Evolutionary conservation across 1,140 invertebrate genomes (phyloP).

Genomic region (Procambarus virginalis): DNA sequence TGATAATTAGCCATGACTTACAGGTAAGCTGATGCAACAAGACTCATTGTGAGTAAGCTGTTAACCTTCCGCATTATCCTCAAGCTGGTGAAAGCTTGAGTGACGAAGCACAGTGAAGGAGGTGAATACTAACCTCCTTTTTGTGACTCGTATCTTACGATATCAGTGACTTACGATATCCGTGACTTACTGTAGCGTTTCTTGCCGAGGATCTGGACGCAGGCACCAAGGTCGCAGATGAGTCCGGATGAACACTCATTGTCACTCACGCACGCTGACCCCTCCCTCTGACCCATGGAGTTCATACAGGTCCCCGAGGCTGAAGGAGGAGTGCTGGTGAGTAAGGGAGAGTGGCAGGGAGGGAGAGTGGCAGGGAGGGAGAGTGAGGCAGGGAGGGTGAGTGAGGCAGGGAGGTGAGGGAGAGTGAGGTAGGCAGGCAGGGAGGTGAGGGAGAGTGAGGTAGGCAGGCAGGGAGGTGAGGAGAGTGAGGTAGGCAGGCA

Average conservation of each 20-base stretch:
- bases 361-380: background rate
- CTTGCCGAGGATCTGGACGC: conserved; percentile 53
- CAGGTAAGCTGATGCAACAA: too few species aligned
- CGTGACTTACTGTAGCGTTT: conserved; percentile 63
- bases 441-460: conserved; percentile 13
- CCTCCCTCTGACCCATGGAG: conserved; percentile 40
- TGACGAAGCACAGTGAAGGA: too few species aligned
- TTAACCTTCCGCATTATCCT: too few species aligned
- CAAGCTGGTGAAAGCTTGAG: too few species aligned
- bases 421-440: background rate
- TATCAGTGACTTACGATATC: too few species aligned
- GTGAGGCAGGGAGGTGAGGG: background rate
- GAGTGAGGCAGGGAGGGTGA: background rate
- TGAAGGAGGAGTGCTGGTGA: background rate
- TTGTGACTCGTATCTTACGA: too few species aligned
- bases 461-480: too few species aligned
- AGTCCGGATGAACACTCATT: conserved; percentile 55
- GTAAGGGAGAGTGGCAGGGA: background rate
- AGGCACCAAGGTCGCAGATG: conserved; percentile 62
- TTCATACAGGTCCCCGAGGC: conserved; percentile 59
- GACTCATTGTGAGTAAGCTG: too few species aligned
- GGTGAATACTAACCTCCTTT: too few species aligned
- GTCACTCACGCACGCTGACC: conserved; percentile 55
- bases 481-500: background rate
- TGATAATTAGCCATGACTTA: too few species aligned